These are phyloP conservation scores for Lottia gigantea DNA, from an alignment of 2,888 invertebrate species.

Conservation along the genomic window DNA sequence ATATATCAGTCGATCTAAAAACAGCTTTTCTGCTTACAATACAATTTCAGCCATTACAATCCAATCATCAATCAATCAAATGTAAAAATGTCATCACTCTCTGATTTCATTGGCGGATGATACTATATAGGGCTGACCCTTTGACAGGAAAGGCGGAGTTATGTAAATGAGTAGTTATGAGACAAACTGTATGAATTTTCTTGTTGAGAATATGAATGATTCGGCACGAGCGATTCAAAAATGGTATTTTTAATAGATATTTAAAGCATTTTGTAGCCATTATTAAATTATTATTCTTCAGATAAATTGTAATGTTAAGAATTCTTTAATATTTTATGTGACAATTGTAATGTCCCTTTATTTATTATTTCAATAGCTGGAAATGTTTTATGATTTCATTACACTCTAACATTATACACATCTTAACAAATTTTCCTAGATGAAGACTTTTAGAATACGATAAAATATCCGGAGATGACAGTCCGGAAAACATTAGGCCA, in stretches of 20 bases:
- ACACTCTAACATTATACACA: too few species aligned
- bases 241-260: neutral
- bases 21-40: neutral
- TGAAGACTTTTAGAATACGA: too few species aligned
- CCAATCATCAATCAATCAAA: conserved; percentile 9
- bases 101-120: neutral
- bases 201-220: conserved; percentile 7
- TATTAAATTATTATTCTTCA: neutral
- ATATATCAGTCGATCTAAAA: neutral
- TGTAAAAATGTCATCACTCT: neutral
- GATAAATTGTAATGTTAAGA: neutral
- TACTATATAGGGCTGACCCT: neutral
- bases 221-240: conserved; percentile 4
- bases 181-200: neutral
- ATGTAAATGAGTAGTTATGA: neutral
- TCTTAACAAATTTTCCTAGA: too few species aligned
- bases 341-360: too few species aligned
- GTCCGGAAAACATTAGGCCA: too few species aligned
- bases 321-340: neutral
- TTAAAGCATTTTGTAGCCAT: neutral
- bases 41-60: conserved; percentile 2
- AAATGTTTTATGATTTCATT: too few species aligned
- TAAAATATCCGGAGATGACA: too few species aligned
- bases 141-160: neutral
- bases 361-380: too few species aligned